Conservation (phyloP, 2,888 invertebrate species). For the Caenorhabditis macrosperma region DNA sequence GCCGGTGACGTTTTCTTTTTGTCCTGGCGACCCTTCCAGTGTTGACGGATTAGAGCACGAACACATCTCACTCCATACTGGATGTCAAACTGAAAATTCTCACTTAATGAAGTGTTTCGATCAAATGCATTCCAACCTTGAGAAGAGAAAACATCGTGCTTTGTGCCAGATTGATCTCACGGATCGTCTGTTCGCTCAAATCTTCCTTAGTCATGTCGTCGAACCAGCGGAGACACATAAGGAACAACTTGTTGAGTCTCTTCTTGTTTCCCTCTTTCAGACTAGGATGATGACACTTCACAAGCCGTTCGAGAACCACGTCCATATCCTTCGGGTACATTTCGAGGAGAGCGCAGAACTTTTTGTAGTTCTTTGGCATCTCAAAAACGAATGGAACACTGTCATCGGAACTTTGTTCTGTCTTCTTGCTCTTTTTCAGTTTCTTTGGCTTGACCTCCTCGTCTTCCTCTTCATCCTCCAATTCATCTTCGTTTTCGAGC, state of each 20-base stretch:
- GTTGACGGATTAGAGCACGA: slow-evolving; percentile 68
- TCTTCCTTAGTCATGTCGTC: slow-evolving; percentile 63
- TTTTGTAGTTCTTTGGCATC: slow-evolving; percentile 66
- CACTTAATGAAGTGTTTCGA: not conserved
- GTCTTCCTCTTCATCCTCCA: slow-evolving; percentile 43
- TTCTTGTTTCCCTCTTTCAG: slow-evolving; percentile 88
- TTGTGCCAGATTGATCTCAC: slow-evolving; percentile 50
- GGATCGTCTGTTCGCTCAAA: slow-evolving; percentile 12
- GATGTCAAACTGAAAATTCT: slow-evolving; percentile 62
- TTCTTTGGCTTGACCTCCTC: slow-evolving; percentile 16
- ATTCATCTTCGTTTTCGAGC: slow-evolving; percentile 62
- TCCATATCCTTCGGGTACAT: slow-evolving; percentile 53
- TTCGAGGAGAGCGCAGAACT: slow-evolving; percentile 57
- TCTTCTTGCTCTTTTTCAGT: slow-evolving; percentile 2
- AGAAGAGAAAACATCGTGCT: slow-evolving; percentile 45
- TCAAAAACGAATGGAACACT: slow-evolving; percentile 67
- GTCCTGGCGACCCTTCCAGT: slow-evolving; percentile 62
- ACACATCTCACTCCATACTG: slow-evolving; percentile 70
- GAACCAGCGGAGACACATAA: slow-evolving; percentile 81
- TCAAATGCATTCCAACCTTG: slow-evolving; percentile 59
- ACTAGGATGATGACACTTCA: slow-evolving; percentile 91
- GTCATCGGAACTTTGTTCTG: not conserved
- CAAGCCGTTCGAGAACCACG: slow-evolving; percentile 85
- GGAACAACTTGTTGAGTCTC: slow-evolving; percentile 86
- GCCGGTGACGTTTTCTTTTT: slow-evolving; percentile 42